Evolutionary conservation across 2,797 vertebrate genomes (phyloP).

Genomic region (Coracias cyanogaster): DNA sequence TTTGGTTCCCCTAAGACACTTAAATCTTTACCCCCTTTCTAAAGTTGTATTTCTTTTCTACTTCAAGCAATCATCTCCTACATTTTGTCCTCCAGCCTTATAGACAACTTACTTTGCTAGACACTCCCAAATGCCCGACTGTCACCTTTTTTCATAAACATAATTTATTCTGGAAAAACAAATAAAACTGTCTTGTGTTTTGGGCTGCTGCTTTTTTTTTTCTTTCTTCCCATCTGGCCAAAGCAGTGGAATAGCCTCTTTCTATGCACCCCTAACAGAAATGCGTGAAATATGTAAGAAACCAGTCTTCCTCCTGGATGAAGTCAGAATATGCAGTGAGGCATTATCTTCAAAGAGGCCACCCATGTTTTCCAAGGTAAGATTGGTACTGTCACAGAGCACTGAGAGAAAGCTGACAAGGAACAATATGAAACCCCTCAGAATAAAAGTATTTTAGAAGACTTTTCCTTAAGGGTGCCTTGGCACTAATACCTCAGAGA

Average conservation of each 20-base stretch:
- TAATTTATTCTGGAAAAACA: not conserved
- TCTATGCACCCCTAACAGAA: not conserved
- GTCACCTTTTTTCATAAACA: not conserved
- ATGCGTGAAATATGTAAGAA: not conserved
- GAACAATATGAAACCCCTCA: not conserved
- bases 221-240: not conserved
- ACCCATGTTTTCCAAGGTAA: not conserved
- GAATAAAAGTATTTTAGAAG: not conserved
- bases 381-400: not conserved
- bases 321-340: not conserved
- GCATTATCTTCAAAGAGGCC: not conserved
- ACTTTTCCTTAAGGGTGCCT: not conserved
- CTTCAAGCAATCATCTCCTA: not conserved
- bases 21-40: not conserved
- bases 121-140: not conserved
- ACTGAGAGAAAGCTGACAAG: not conserved
- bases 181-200: not conserved
- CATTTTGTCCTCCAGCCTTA: not conserved
- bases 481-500: not conserved
- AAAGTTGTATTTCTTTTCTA: not conserved
- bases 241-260: not conserved
- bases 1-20: not conserved
- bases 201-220: not conserved
- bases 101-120: not conserved
- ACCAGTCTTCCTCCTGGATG: not conserved